Evolutionary conservation across 2,888 invertebrate species (phyloP), one percentile per base, ranked within the genome.

Genomic region (Thalpophila matura): DNA sequence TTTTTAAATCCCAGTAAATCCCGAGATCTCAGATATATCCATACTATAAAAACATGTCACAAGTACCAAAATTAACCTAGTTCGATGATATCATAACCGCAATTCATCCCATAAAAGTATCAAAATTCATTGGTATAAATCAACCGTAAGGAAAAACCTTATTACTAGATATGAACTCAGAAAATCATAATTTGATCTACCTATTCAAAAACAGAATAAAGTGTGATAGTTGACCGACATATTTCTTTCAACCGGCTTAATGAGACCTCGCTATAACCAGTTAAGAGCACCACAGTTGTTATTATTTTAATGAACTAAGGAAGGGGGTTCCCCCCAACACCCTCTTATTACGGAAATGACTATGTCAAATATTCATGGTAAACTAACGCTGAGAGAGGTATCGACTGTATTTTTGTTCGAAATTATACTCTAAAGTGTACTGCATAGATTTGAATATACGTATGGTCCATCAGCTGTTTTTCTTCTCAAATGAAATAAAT

Each of bases 241-340:
- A 68, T 67, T 77, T 74, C 63, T 64, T 74, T 77, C 69, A 63
- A 46, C 57, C 43, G 7, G 45, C 66, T 62, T 80, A 79, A 80
- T 74, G 79, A 80, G 70, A 72, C 40, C 58, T 66, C 57, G 51
- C 51, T 79, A 59, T 61, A 79, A 77, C 66, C 72, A 63, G 77
- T 73, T 70, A 73, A 74, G 76, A 60, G 56, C 57, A 65, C 72
- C 73, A 74, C 67, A 73, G 59, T 76, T 81, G 77, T 84, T 77
- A 81, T 85, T 84, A 84, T 80, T 84, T 82, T 82, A 84, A 84
- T 82, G 84, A 83, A 77, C 69, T n/a, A n/a, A n/a, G n/a, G n/a
- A n/a, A n/a, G n/a, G n/a, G n/a, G n/a, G n/a, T n/a, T 47, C 55
- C 57, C 45, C 49, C 57, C 31, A 31, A 42, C 58, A 29, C 62